A percentile compares a stretch with the other conserved stretches of the same genome.
Conservation (phyloP, 2,113 vertebrate species). For the Notothenia rossii region DNA sequence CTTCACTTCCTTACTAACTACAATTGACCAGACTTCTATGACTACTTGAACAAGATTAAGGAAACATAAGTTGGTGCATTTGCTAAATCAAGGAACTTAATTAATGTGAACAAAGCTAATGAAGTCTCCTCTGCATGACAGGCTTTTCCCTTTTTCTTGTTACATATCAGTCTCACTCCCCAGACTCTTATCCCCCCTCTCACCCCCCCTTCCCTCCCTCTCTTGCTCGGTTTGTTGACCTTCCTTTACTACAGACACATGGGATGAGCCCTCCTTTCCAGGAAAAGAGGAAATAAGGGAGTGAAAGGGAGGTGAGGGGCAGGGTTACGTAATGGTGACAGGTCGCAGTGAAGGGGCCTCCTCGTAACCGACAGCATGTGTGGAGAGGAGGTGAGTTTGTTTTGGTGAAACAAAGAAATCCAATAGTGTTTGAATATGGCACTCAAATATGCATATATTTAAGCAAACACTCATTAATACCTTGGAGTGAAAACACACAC, state of each 20-base stretch:
- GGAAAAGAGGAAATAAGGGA: constrained; percentile 47
- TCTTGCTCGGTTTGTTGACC: background rate
- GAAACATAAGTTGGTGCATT: background rate
- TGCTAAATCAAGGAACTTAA: background rate
- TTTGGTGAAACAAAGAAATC: constrained; percentile 7
- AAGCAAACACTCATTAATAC: background rate
- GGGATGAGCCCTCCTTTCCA: constrained; percentile 52
- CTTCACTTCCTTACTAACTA: too few relatives aligned
- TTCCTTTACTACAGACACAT: constrained; percentile 27
- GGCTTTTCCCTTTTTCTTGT: background rate
- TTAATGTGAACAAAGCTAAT: background rate
- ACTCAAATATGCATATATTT: constrained; percentile 1
- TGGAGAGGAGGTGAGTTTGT: background rate
- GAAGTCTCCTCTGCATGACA: background rate
- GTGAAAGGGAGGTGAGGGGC: constrained; percentile 28
- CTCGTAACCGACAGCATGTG: background rate
- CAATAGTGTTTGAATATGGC: background rate
- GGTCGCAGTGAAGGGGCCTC: constrained; percentile 27
- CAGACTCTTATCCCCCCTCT: background rate
- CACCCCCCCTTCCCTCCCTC: background rate
- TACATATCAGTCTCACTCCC: background rate
- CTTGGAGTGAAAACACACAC: background rate
- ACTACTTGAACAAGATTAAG: background rate
- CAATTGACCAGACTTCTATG: background rate
- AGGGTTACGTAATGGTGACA: constrained; percentile 52